Evolutionary conservation across 2,797 vertebrate species (phyloP).

Genomic region (Pterois miles): DNA sequence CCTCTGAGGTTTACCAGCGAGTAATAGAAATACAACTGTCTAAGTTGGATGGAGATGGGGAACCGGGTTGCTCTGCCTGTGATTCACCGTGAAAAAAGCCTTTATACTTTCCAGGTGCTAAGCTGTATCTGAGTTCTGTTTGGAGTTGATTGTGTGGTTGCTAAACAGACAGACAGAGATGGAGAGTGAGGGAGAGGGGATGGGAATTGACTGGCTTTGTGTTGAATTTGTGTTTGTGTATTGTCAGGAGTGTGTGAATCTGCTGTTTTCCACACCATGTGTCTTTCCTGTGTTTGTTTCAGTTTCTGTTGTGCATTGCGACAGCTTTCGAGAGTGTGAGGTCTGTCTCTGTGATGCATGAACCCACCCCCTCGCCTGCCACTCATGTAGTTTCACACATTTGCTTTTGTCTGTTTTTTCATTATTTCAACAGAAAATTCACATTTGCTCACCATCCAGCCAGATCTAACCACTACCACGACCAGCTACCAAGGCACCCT

Average conservation of each 20-base stretch:
- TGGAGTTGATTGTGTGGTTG: slow-evolving; percentile 79
- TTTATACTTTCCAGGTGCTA: slow-evolving; percentile 69
- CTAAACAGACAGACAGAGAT: slow-evolving; percentile 73
- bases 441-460: slow-evolving; percentile 98
- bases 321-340: slow-evolving; percentile 72
- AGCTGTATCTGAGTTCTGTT: slow-evolving; percentile 77
- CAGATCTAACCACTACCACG: slow-evolving; percentile 95
- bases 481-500: slow-evolving; percentile 97
- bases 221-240: slow-evolving; percentile 71
- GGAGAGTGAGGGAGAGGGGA: slow-evolving; percentile 21
- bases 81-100: slow-evolving; percentile 67
- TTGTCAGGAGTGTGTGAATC: slow-evolving; percentile 51
- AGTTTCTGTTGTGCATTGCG: slow-evolving; percentile 57
- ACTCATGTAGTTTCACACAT: slow-evolving; percentile 65
- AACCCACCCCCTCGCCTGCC: slow-evolving; percentile 39
- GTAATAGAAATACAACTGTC: slow-evolving; percentile 76
- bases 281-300: slow-evolving; percentile 71
- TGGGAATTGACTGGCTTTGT: slow-evolving; percentile 70
- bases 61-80: slow-evolving; percentile 63
- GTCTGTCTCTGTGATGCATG: slow-evolving; percentile 68
- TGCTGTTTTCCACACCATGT: slow-evolving; percentile 67
- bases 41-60: slow-evolving; percentile 71
- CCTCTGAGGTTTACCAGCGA: slow-evolving; percentile 68
- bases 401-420: slow-evolving; percentile 56
- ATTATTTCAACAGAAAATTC: slow-evolving; percentile 89